Base-by-base conservation (phyloP, 2,888 invertebrate genomes). In the Phalera bucephala region DNA sequence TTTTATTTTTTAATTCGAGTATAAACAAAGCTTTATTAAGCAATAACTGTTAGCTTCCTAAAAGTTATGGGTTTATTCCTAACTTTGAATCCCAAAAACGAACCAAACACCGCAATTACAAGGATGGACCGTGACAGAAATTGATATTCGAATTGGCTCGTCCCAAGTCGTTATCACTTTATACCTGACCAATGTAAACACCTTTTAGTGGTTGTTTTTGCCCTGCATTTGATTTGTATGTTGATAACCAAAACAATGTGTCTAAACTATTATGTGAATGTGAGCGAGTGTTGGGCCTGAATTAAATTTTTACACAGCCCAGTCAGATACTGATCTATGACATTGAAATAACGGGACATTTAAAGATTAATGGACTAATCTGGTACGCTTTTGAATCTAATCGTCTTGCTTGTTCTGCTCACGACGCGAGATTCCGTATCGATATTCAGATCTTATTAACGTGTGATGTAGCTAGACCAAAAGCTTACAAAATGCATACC, bases 301-400 rank as follows among this genome's bases (percentile, higher is more conserved):
- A 48, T 45, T 45, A 50, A 30, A 53, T 54, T 59, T 64, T 58
- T 53, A 49, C 52, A 52, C 26, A 46, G 51, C 46, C 44, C 46
- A 39, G 37, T 46, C 33, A 52, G 57, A 59, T 64, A 59, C 44
- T 50, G 45, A 65, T 69, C 60, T 52, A 47, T 43, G 48, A 55
- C 52, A 56, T 61, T 63, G 64, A 70, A 60, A 69, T 82, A 83
- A 80, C 83, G 83, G 82, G 54, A 75, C 48, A 54, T 47, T 44
- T 50, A 45, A 53, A 78, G 80, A 83, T 80, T 77, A 80, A 82
- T 77, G 72, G 66, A 53, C 52, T 64, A 59, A 61, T 60, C 61
- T 60, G 36, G 60, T 62, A 44, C 51, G 48, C 52, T 52, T 58
- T 64, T 63, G 57, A 62, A 61, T 64, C 63, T 67, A 64, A 69